Percentiles rank a stretch among this genome's conserved stretches.
These are phyloP conservation scores for Saturnia japonica DNA, from an alignment of 2,888 invertebrate genomes.

Conservation along the genomic window DNA sequence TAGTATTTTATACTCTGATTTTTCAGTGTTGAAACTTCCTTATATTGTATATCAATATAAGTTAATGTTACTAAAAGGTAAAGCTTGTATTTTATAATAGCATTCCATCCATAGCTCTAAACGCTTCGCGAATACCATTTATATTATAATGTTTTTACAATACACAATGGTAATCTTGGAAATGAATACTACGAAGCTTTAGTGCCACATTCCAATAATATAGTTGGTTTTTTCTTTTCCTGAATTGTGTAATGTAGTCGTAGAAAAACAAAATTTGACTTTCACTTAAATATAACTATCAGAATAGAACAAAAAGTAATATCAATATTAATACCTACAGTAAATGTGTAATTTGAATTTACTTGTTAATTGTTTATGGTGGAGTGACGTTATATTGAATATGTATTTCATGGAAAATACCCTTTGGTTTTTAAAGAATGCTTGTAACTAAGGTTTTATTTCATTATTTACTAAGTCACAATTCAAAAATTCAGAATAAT, in stretches of 20 bases:
- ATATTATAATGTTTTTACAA: conserved; percentile 21
- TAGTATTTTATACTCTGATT: neutral
- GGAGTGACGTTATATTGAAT: too few relatives aligned
- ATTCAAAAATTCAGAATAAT: neutral
- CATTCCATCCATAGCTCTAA: conserved; percentile 59
- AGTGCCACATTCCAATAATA: conserved; percentile 52
- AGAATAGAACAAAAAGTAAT: neutral
- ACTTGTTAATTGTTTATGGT: neutral
- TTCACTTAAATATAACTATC: neutral
- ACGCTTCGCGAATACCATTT: conserved; percentile 32
- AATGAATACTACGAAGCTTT: conserved; percentile 48
- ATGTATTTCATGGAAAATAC: neutral
- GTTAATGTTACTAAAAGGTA: conserved; percentile 41
- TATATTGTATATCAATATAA: conserved; percentile 51
- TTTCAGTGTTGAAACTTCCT: conserved; percentile 38
- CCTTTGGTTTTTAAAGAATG: neutral
- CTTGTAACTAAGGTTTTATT: neutral
- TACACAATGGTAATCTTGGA: conserved; percentile 26
- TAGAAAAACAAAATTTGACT: neutral
- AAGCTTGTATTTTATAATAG: conserved; percentile 39
- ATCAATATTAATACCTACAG: neutral
- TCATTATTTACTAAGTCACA: neutral
- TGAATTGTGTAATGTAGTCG: neutral
- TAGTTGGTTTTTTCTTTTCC: neutral
- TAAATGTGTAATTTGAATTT: neutral